A percentile compares a stretch with the other conserved stretches of the same genome.
Conservation (phyloP, 2,888 invertebrate genomes). For the Yponomeuta evonymella region DNA sequence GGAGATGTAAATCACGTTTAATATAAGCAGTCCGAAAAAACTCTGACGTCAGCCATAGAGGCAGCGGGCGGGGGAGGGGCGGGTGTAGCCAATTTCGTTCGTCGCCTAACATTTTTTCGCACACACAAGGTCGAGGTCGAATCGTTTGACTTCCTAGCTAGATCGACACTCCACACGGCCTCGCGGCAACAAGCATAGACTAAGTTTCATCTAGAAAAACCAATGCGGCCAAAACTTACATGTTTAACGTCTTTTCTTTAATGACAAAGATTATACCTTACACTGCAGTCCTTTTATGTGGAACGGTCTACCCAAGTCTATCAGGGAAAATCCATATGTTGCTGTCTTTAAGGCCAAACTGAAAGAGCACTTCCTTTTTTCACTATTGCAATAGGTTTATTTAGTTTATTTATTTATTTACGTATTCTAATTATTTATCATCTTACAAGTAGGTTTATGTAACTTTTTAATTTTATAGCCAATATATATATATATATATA, state of each 20-base stretch:
- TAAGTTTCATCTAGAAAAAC: not conserved
- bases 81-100: slow-evolving; percentile 34
- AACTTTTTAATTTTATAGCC: no score
- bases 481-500: no score
- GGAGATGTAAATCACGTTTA: not conserved
- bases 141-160: slow-evolving; percentile 70
- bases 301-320: no score
- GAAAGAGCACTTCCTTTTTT: no score
- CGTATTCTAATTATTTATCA: no score
- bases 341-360: no score
- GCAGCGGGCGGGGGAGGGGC: slow-evolving; percentile 25
- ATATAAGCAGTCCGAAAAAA: not conserved
- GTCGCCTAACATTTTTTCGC: slow-evolving; percentile 68
- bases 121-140: slow-evolving; percentile 68
- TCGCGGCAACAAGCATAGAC: slow-evolving; percentile 24
- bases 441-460: no score
- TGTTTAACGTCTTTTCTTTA: not conserved
- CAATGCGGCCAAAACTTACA: not conserved
- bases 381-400: no score
- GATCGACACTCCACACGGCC: slow-evolving; percentile 38
- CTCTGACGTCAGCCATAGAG: not conserved
- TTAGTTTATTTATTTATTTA: no score
- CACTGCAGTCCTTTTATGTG: no score
- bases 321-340: no score
- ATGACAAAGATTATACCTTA: no score